Percentiles rank a stretch among this genome's conserved stretches.
Conservation (phyloP, 2,888 invertebrate species). For the Sturmia bella region DNA sequence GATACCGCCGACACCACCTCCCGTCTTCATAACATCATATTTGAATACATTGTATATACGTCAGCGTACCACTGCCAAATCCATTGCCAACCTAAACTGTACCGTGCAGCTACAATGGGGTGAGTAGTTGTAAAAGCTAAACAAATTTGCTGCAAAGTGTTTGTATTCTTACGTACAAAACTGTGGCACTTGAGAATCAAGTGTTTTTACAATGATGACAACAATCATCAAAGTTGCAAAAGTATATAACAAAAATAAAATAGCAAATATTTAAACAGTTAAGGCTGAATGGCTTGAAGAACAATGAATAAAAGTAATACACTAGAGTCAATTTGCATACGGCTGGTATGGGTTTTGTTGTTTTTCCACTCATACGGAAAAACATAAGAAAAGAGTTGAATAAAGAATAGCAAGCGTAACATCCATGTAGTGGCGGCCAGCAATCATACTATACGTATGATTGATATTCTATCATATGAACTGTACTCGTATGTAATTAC, state of each 20-base stretch:
- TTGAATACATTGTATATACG: constrained; percentile 86
- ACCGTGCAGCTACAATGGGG: constrained; percentile 85
- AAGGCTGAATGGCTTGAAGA: constrained; percentile 35
- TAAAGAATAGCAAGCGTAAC: no score
- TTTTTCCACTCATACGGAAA: no score
- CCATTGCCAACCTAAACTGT: constrained; percentile 84
- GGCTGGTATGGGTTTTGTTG: not conserved
- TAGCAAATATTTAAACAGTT: constrained; percentile 3
- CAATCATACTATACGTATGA: no score
- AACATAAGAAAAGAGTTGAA: no score
- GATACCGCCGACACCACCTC: constrained; percentile 77
- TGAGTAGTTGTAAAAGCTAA: constrained; percentile 73
- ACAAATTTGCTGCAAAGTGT: not conserved
- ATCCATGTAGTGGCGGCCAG: no score
- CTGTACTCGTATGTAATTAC: no score
- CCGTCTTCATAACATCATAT: constrained; percentile 86
- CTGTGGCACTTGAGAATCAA: constrained; percentile 37
- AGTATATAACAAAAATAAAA: constrained; percentile 18
- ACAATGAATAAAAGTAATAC: constrained; percentile 31
- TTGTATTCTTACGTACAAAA: not conserved
- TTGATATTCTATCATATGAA: no score
- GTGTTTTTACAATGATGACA: constrained; percentile 27
- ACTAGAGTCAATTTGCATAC: constrained; percentile 7
- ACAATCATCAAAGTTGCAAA: constrained; percentile 17
- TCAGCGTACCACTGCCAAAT: constrained; percentile 82